Conservation (phyloP, 2,888 invertebrate genomes). For the Nemapogon koenigi region DNA sequence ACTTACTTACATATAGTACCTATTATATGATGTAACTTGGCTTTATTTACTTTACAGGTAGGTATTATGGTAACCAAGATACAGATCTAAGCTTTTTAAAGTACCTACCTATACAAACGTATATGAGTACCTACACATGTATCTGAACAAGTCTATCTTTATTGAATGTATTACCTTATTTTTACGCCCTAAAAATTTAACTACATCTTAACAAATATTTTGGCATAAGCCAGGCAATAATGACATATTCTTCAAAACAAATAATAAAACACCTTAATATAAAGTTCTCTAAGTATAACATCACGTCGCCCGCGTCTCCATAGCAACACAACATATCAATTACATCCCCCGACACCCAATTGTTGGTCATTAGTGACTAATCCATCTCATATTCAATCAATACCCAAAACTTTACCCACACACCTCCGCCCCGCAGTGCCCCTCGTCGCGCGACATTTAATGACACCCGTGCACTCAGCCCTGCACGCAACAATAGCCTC, state of each 20-base stretch:
- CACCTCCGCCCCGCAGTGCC: conserved; percentile 52
- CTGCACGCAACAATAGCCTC: conserved; percentile 40
- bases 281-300: too few relatives aligned
- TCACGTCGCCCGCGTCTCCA: conserved; percentile 6
- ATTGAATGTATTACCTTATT: background rate
- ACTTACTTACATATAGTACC: too few relatives aligned
- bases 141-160: background rate
- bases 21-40: too few relatives aligned
- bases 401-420: conserved; percentile 65
- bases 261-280: too few relatives aligned
- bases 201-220: too few relatives aligned
- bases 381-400: conserved; percentile 64
- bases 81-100: too few relatives aligned
- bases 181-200: too few relatives aligned
- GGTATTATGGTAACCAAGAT: too few relatives aligned
- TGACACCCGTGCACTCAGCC: conserved; percentile 58
- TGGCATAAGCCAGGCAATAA: too few relatives aligned
- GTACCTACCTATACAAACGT: background rate
- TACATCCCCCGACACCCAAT: conserved; percentile 44
- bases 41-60: too few relatives aligned
- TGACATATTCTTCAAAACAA: too few relatives aligned
- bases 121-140: background rate
- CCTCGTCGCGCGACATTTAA: conserved; percentile 64
- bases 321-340: conserved; percentile 23
- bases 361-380: conserved; percentile 62